Base-by-base conservation (phyloP, 2,888 invertebrate species). In the Morpho deidamia region DNA sequence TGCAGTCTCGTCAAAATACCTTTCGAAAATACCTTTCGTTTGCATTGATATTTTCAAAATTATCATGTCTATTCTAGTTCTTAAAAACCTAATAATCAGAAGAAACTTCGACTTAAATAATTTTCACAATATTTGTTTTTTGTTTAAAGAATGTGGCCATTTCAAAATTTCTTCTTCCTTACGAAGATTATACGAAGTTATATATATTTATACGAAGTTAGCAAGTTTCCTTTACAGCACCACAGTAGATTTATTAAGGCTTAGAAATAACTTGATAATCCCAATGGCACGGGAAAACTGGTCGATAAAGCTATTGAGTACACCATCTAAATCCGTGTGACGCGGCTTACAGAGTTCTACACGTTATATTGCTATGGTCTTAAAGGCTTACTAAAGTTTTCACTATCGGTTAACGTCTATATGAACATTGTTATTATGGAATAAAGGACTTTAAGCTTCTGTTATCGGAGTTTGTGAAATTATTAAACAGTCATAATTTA, bases 291-390 rank as follows among this genome's bases (percentile, higher is more conserved):
- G 14, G 42, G 14, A 42, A 49, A 42, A 35, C 49, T 42, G 35
- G 49, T 42, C 42, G 23, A 11, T 40, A 49, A 49, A 49, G 49
- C 49, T 42, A 39, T 42, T 42, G 49, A 49, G 49, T 42, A 49
- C 42, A 49, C 49, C 14, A 23, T 35, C 49, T 49, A 42, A 48
- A 14, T 41, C 49, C 49, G 42, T 49, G 49, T 40, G 49, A 12
- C 41, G 35, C 34, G 41, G 49, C 42, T 49, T 49, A 49, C 33
- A 42, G 42, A 35, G 49, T 23, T 23, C 23, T 23, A 23, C 23
- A 23, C 23, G 49, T 49, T 42, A 42, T 42, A 49, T 49, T 49
- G 23, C 42, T 49, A 35, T 49, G 39, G 42, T 35, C 42, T 39
- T 34, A 42, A 42, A 35, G 42, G 49, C 49, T 49, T 42, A 42